Conservation (phyloP, 2,888 invertebrate genomes). For the Fissipunctia ypsillon region DNA sequence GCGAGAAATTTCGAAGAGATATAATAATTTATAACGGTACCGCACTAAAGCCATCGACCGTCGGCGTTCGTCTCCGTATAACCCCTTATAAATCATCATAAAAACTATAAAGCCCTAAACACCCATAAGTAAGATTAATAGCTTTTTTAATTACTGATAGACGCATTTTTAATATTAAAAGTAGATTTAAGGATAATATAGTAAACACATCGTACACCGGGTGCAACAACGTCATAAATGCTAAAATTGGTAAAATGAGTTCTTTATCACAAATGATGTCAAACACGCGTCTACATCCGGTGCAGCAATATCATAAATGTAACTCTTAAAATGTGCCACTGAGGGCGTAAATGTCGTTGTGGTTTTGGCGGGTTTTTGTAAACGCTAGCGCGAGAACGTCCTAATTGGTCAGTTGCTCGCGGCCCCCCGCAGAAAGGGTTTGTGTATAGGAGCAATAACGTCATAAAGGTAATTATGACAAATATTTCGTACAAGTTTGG, state of each 20-base stretch:
- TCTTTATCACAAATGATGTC: not conserved
- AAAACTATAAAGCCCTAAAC: slow-evolving; percentile 26
- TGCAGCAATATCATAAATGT: slow-evolving; percentile 1
- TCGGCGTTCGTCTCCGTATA: slow-evolving; percentile 1
- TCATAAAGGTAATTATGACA: too few species aligned
- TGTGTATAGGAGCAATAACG: too few species aligned
- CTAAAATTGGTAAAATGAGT: not conserved
- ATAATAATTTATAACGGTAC: slow-evolving; percentile 28
- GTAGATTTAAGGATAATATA: slow-evolving; percentile 9
- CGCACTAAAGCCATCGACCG: slow-evolving; percentile 2
- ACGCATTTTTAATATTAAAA: slow-evolving; percentile 2
- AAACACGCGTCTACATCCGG: not conserved
- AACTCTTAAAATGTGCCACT: not conserved
- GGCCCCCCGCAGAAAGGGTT: too few species aligned
- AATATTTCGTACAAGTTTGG: too few species aligned
- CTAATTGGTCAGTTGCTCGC: not conserved
- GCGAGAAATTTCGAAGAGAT: slow-evolving; percentile 3
- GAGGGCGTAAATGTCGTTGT: slow-evolving; percentile 1
- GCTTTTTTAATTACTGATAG: slow-evolving; percentile 16
- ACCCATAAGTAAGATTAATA: slow-evolving; percentile 25
- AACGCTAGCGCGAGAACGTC: not conserved
- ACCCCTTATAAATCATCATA: slow-evolving; percentile 34
- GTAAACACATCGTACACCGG: not conserved
- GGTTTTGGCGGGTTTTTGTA: not conserved
- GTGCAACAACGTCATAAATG: not conserved